phyloP scores from a whole-genome alignment of 1,140 invertebrate species.

The Heliconius hermathena region DNA sequence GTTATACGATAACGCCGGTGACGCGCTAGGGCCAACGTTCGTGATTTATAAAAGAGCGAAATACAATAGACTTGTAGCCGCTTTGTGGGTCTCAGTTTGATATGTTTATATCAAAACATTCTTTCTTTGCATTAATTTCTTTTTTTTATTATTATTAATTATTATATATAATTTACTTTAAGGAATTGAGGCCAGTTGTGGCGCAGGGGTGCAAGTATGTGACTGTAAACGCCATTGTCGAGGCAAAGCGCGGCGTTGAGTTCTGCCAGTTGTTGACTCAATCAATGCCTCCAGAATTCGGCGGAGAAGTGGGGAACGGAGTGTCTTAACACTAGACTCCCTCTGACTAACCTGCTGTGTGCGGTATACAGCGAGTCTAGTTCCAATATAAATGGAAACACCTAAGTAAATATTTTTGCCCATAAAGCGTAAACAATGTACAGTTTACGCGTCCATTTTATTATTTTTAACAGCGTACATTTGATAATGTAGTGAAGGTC shows the following conservation, averaged over 20 bases:
- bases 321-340: too few relatives aligned
- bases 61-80: background rate
- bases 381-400: background rate
- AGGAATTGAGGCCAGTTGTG: too few relatives aligned
- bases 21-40: background rate
- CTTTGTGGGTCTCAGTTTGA: background rate
- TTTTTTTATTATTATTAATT: too few relatives aligned
- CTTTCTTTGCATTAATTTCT: too few relatives aligned
- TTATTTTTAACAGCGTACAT: background rate
- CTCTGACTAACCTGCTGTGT: too few relatives aligned
- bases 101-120: background rate
- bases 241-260: too few relatives aligned
- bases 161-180: too few relatives aligned
- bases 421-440: background rate
- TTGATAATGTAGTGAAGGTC: slow-evolving; percentile 4
- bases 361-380: background rate
- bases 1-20: slow-evolving; percentile 13
- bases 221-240: too few relatives aligned
- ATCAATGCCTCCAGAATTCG: too few relatives aligned
- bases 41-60: background rate
- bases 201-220: too few relatives aligned
- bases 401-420: background rate
- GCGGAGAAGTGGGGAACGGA: too few relatives aligned
- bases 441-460: background rate
- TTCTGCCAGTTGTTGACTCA: too few relatives aligned